Conservation (phyloP, 1,140 invertebrate species). For the Gerris buenoi region DNA sequence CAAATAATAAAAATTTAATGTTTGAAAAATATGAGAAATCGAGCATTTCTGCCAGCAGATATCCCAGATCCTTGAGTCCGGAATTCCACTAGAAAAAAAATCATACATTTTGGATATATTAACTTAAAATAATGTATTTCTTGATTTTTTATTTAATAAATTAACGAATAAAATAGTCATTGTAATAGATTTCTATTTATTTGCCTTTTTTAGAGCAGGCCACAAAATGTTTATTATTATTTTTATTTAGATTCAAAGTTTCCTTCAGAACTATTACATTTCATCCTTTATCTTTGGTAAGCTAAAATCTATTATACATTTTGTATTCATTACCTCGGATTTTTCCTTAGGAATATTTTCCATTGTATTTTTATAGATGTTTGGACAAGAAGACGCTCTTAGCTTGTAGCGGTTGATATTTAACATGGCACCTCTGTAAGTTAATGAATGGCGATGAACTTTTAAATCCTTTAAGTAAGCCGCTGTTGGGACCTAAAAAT, state of each 20-base stretch:
- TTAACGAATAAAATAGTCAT: no score
- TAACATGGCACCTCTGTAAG: slow-evolving; percentile 65
- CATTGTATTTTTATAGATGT: slow-evolving; percentile 81
- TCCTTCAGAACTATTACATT: no score
- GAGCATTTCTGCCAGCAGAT: slow-evolving; percentile 55
- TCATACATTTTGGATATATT: no score
- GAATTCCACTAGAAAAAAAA: slow-evolving; percentile 45
- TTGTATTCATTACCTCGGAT: slow-evolving; percentile 54
- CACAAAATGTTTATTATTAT: no score
- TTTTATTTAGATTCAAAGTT: no score
- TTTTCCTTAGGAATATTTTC: slow-evolving; percentile 62
- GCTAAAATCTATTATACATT: no score
- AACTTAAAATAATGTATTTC: no score
- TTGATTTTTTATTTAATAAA: no score
- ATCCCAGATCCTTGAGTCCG: slow-evolving; percentile 56
- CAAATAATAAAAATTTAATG: slow-evolving; percentile 58
- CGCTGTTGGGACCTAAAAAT: slow-evolving; percentile 13
- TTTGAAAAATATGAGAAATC: slow-evolving; percentile 65
- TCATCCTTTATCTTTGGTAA: no score
- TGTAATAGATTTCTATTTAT: no score
- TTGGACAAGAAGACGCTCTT: slow-evolving; percentile 72
- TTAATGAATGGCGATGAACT: slow-evolving; percentile 60
- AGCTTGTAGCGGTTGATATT: slow-evolving; percentile 65
- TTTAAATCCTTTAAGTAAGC: slow-evolving; percentile 33
- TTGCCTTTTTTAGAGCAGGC: no score